Conservation (phyloP, 1,140 invertebrate genomes). For the Ceratosolen solmsi region DNA sequence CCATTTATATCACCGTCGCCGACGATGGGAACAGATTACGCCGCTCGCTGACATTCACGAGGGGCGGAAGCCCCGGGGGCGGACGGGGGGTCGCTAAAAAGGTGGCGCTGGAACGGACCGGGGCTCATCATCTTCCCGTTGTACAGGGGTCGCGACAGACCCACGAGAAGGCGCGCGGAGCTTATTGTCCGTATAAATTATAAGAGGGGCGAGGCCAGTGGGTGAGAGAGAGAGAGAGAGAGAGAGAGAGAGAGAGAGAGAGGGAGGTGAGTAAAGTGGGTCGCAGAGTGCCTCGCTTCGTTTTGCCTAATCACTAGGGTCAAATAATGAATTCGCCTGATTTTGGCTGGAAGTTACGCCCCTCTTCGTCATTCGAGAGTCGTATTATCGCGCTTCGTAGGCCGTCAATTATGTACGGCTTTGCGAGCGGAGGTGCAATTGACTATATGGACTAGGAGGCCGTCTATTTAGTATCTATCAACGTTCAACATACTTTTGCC, state of each 20-base stretch:
- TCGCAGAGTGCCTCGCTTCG: constrained; percentile 28
- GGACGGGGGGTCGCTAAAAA: constrained; percentile 22
- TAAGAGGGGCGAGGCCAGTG: not conserved
- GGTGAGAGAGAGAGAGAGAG: not conserved
- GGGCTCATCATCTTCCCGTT: constrained; percentile 26
- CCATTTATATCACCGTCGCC: constrained; percentile 45
- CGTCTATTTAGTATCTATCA: too few relatives aligned
- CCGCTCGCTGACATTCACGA: constrained; percentile 21
- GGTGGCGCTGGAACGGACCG: not conserved
- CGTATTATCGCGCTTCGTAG: constrained; percentile 5
- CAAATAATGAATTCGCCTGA: constrained; percentile 35
- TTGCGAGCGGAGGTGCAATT: not conserved
- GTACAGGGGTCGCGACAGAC: constrained; percentile 15
- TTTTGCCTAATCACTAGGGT: constrained; percentile 26
- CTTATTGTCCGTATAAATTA: constrained; percentile 46
- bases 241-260: not conserved
- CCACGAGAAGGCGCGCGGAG: not conserved
- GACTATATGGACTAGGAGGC: not conserved
- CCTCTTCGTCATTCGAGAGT: not conserved
- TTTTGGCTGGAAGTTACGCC: not conserved
- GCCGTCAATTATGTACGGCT: not conserved
- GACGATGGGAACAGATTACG: constrained; percentile 45
- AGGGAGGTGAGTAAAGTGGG: constrained; percentile 18
- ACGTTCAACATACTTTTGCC: not conserved
- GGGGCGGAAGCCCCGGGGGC: not conserved